Evolutionary conservation across 2,797 vertebrate species (phyloP), one percentile per base, ranked within the genome.

Genomic region (Lindbergichthys nudifrons): DNA sequence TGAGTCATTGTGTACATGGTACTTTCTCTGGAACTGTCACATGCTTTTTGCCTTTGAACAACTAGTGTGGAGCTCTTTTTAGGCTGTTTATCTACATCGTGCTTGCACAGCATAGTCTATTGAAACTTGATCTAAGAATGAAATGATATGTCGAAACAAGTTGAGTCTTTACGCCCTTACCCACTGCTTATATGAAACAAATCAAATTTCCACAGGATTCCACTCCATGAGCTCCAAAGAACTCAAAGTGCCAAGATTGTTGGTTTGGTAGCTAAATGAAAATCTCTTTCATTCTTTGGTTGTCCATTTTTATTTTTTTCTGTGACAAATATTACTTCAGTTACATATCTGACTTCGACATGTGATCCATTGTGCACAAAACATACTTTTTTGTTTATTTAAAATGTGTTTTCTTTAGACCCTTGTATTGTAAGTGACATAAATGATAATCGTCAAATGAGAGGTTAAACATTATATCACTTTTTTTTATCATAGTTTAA

Each of bases 181-280:
- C 26, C 23, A 26, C 23, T 26, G 23, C 23, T 26, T 26, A 1
- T 26, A 5, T 26, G 26, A 5, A 26, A 26, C 26, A 26, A 5
- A 5, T 26, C 26, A 26, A 26, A 65, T 45, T 63, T 57, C 2
- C 21, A 7, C 19, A 42, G 3, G 18, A 46, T 46, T 54, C n/a
- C 5, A n/a, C 3, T 1, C 5, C n/a, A 36, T 13, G 9, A 14
- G 0, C 64, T 69, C 57, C 43, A 51, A 11, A 45, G 10, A 51
- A 47, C 12, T 59, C 4, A 70, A 80, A 53, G 80, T 64, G 16
- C 47, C 9, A 1, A 5, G 15, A 66, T 50, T 65, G 70, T 48
- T 78, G 4, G 23, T 36, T 46, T 11, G 21, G n/a, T 51, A 5
- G 14, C 54, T 74, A 5, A 75, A 21, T 9, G 32, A 36, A 36